Conservation (phyloP, 2,888 invertebrate species). For the Eristalis tenax region DNA sequence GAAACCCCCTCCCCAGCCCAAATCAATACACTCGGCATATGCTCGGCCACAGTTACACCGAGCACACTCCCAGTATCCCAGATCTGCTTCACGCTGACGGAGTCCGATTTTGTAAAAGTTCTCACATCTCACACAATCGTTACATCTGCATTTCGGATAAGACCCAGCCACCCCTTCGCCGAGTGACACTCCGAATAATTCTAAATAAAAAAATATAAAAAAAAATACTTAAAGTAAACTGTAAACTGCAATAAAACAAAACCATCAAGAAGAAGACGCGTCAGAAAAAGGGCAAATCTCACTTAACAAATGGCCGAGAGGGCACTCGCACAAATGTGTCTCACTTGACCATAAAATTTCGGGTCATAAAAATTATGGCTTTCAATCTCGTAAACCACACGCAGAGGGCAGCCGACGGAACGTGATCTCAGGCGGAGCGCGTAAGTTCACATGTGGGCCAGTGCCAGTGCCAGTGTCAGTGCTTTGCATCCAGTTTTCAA, state of each 20-base stretch:
- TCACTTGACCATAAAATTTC: constrained; percentile 8
- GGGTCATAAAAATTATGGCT: constrained; percentile 21
- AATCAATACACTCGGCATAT: neutral
- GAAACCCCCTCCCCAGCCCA: neutral
- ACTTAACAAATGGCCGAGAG: neutral
- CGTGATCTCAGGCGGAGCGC: constrained; percentile 14
- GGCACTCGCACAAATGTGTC: neutral
- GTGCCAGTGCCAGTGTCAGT: neutral
- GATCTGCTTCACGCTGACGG: neutral
- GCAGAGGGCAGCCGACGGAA: constrained; percentile 1
- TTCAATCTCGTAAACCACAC: constrained; percentile 35
- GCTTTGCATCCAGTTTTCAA: neutral
- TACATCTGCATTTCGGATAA: neutral
- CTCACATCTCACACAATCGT: neutral
- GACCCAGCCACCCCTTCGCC: neutral
- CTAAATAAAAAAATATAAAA: neutral
- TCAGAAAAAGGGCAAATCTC: neutral
- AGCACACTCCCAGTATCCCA: neutral
- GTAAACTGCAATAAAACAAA: constrained; percentile 1
- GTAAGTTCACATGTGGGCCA: neutral
- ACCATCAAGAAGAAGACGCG: neutral
- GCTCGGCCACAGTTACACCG: neutral
- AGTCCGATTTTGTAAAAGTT: neutral
- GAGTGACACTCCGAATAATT: neutral
- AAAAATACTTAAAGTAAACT: neutral